These are phyloP conservation scores for Lepidurus arcticus DNA, from an alignment of 1,140 invertebrate species.

Conservation along the genomic window DNA sequence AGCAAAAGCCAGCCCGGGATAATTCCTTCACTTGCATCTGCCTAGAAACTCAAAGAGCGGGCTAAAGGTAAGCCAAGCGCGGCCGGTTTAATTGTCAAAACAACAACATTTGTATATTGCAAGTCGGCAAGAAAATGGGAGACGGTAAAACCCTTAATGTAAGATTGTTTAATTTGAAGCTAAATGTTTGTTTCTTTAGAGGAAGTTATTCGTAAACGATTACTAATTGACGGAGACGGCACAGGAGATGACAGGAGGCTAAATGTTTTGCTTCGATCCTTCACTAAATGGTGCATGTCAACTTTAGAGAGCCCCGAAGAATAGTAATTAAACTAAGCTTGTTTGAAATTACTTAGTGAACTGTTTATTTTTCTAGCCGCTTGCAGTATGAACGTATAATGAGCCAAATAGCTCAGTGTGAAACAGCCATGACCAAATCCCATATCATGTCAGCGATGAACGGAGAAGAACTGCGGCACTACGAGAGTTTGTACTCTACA, in stretches of 20 bases:
- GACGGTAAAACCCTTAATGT: not conserved
- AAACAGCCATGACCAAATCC: constrained; percentile 81
- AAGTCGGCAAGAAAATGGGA: constrained; percentile 23
- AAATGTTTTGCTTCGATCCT: constrained; percentile 76
- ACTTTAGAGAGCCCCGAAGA: constrained; percentile 64
- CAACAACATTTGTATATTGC: not conserved
- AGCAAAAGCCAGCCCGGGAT: constrained; percentile 13
- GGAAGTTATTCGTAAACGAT: constrained; percentile 80
- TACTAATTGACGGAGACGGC: constrained; percentile 92
- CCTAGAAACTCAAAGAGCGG: not conserved
- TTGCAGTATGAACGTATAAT: constrained; percentile 68
- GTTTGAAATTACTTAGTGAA: not conserved
- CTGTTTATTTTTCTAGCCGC: constrained; percentile 40
- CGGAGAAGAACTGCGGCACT: constrained; percentile 73
- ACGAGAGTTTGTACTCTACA: constrained; percentile 66
- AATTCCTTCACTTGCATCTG: not conserved
- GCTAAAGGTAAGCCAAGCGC: not conserved
- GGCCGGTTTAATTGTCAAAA: not conserved
- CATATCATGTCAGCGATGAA: constrained; percentile 73
- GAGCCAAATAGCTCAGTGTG: constrained; percentile 74
- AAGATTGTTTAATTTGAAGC: not conserved
- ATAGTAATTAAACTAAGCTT: constrained; percentile 50
- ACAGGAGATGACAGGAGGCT: constrained; percentile 87
- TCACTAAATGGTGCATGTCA: constrained; percentile 78
- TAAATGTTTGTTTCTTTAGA: constrained; percentile 55